Conservation (phyloP, 64 coral and sea anemone species). For the Platygyra sinensis region DNA sequence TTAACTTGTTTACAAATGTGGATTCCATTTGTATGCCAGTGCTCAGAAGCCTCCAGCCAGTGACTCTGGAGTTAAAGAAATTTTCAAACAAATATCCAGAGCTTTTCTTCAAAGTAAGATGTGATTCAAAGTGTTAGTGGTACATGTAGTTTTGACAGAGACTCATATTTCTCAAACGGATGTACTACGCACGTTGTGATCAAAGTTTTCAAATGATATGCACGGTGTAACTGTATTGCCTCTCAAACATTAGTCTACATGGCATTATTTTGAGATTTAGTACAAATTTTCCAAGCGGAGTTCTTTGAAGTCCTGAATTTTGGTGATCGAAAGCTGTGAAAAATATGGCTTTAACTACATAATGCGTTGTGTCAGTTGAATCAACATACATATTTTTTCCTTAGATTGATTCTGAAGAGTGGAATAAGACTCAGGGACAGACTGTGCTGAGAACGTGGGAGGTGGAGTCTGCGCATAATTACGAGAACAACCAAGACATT, state of each 20-base stretch:
- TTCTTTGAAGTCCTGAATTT: no score
- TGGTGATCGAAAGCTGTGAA: no score
- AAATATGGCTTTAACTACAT: no score
- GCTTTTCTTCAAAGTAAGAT: constrained; percentile 89
- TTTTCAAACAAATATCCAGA: constrained; percentile 86
- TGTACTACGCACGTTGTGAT: no score
- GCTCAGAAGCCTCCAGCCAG: constrained; percentile 78
- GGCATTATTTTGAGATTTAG: no score
- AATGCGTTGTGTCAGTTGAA: no score
- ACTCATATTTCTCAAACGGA: no score
- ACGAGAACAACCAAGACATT: constrained; percentile 95
- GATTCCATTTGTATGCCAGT: constrained; percentile 87
- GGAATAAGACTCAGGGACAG: constrained; percentile 83
- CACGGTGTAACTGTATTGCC: no score
- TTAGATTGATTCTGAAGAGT: constrained; percentile 91
- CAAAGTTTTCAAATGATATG: no score
- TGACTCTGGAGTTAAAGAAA: constrained; percentile 83
- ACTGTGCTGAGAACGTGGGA: constrained; percentile 96
- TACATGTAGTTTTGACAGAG: no score
- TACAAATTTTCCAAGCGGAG: no score
- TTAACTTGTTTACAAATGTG: constrained; percentile 84
- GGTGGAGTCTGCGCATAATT: constrained; percentile 87
- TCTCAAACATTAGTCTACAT: no score
- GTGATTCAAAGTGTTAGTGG: neutral
- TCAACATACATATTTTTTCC: neutral